Evolutionary conservation across 2,797 vertebrate genomes (phyloP).

Genomic region (Sebastes miniatus): DNA sequence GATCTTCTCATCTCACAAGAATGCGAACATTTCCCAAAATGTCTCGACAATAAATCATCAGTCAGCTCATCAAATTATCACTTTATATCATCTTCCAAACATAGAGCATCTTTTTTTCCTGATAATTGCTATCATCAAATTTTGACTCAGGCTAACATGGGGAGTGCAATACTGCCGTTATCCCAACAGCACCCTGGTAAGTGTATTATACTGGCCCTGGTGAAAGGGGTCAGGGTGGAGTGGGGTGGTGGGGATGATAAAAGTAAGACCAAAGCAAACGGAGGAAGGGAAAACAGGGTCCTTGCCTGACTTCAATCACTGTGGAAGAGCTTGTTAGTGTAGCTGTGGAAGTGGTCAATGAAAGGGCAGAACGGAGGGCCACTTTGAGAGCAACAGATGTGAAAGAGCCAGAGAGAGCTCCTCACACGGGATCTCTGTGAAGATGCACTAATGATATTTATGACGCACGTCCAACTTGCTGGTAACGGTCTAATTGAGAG

Average conservation of each 20-base stretch:
- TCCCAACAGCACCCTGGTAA: background rate
- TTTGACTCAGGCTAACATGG: background rate
- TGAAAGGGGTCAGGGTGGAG: slow-evolving; percentile 23
- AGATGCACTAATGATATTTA: background rate
- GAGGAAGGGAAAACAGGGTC: slow-evolving; percentile 42
- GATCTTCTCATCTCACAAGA: background rate
- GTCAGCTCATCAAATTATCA: background rate
- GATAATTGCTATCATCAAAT: background rate
- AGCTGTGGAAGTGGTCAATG: slow-evolving; percentile 59
- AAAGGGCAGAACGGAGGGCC: slow-evolving; percentile 33
- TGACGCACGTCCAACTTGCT: background rate
- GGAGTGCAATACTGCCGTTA: too few relatives aligned
- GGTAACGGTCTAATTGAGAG: background rate
- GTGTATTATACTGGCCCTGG: slow-evolving; percentile 2
- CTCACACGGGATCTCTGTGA: background rate
- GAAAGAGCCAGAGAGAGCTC: background rate
- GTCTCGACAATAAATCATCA: background rate
- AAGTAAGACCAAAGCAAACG: slow-evolving; percentile 44
- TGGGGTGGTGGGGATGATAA: slow-evolving; percentile 4
- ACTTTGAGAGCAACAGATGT: slow-evolving; percentile 36
- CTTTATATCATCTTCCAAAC: background rate
- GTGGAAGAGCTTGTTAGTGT: slow-evolving; percentile 51
- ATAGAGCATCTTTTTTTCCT: background rate
- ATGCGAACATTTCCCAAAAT: background rate
- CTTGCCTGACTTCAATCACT: slow-evolving; percentile 39